Percentiles rank a stretch among this genome's conserved stretches.
Evolutionary conservation across 2,888 invertebrate species (phyloP).

Genomic region (Spisula subtruncata): DNA sequence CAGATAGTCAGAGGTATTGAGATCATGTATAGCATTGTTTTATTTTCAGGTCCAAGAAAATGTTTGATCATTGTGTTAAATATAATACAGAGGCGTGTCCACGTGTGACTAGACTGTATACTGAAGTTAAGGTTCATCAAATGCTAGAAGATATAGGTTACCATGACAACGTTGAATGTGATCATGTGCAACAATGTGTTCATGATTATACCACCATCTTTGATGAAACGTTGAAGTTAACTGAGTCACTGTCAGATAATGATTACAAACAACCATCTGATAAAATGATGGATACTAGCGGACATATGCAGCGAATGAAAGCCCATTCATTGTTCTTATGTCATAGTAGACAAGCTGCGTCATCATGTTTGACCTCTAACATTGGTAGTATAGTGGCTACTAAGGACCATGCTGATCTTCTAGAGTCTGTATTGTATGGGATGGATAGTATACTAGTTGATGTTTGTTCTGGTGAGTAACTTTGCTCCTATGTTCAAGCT

Average conservation of each 20-base stretch:
- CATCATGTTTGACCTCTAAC: neutral
- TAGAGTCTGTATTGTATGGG: neutral
- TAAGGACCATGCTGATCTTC: neutral
- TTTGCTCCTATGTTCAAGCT: neutral
- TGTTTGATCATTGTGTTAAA: constrained; percentile 41
- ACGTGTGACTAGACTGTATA: constrained; percentile 45
- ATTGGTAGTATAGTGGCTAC: neutral
- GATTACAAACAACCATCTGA: neutral
- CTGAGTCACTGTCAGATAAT: neutral
- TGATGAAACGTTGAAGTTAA: constrained; percentile 11
- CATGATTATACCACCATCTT: constrained; percentile 42
- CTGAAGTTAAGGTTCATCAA: constrained; percentile 4
- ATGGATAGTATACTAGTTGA: neutral
- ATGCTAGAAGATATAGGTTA: neutral
- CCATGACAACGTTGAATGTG: constrained; percentile 21
- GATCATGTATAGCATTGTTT: neutral
- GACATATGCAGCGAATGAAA: neutral
- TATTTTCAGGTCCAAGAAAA: constrained; percentile 47
- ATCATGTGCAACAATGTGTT: constrained; percentile 41
- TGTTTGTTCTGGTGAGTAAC: constrained; percentile 1
- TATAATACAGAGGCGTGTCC: constrained; percentile 49
- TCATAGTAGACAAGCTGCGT: neutral
- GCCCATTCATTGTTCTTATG: neutral
- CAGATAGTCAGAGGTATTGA: no score
- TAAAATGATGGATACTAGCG: neutral